Percentiles rank a stretch among this genome's conserved stretches.
These are phyloP conservation scores for Zoanthus sociatus DNA, from an alignment of 92 coral and sea anemone species.

Conservation along the genomic window DNA sequence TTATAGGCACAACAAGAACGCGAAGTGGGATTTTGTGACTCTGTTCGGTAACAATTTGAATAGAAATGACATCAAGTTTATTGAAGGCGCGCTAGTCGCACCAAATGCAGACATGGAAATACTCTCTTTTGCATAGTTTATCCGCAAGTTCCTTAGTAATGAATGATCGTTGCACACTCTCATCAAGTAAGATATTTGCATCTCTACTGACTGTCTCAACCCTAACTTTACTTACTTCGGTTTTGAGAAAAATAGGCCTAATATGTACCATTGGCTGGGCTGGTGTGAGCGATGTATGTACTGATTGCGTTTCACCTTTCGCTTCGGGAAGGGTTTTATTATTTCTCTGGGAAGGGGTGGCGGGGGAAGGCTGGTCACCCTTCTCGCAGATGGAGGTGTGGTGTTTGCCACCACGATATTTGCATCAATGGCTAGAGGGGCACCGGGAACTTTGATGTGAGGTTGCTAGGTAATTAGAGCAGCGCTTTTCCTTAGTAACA, in stretches of 20 bases:
- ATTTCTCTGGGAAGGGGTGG: too few species aligned
- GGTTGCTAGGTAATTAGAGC: neutral
- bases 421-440: too few species aligned
- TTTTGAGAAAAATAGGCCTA: conserved; percentile 29
- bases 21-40: conserved; percentile 57
- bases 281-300: too few species aligned
- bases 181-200: conserved; percentile 40
- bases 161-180: too few species aligned
- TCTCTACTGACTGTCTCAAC: conserved; percentile 15
- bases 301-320: too few species aligned
- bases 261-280: too few species aligned
- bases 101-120: conserved; percentile 61
- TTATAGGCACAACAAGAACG: conserved; percentile 53
- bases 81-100: conserved; percentile 44
- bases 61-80: conserved; percentile 38
- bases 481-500: too few species aligned
- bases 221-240: conserved; percentile 60
- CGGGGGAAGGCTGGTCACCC: too few species aligned
- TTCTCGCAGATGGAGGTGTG: too few species aligned
- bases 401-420: too few species aligned
- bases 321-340: too few species aligned
- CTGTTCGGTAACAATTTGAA: conserved; percentile 45
- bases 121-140: conserved; percentile 43
- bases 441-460: neutral
- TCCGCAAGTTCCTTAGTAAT: conserved; percentile 42